These are phyloP conservation scores for Ursus arctos DNA, from an alignment of 2,113 vertebrate species.

Conservation along the genomic window DNA sequence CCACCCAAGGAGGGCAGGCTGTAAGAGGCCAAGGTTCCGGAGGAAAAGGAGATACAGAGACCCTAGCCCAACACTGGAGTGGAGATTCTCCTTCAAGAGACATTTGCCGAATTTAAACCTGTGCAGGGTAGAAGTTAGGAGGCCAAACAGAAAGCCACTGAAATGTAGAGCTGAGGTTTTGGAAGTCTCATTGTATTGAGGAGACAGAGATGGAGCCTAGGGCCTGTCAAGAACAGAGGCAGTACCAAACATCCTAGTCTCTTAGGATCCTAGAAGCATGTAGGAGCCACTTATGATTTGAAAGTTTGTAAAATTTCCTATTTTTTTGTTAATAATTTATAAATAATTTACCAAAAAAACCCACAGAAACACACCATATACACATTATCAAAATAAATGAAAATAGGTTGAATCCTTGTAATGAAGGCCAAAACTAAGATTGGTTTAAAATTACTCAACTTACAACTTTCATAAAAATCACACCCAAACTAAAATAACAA, in stretches of 20 bases:
- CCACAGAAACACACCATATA: not conserved
- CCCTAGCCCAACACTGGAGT: not conserved
- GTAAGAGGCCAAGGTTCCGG: not conserved
- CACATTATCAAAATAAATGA: constrained; percentile 2
- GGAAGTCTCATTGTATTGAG: not conserved
- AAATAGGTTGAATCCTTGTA: not conserved
- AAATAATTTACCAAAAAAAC: not conserved
- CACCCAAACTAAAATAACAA: constrained; percentile 8
- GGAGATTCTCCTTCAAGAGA: not conserved
- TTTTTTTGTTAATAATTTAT: not conserved
- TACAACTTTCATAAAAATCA: not conserved
- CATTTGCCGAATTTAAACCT: not conserved
- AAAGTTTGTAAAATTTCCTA: not conserved
- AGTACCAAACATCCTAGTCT: not conserved
- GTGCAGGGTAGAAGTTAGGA: not conserved
- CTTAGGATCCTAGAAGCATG: not conserved
- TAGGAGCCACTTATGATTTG: not conserved
- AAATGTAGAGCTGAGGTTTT: not conserved
- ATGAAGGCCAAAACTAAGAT: not conserved
- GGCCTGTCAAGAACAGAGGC: not conserved
- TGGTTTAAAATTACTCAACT: not conserved
- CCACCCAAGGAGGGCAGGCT: too few species aligned
- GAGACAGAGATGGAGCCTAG: not conserved
- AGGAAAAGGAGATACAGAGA: not conserved
- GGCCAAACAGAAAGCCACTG: not conserved